Percentiles rank a stretch among this genome's conserved stretches.
phyloP scores from a whole-genome alignment of 2,113 vertebrate genomes.

The Centropristis striata region DNA sequence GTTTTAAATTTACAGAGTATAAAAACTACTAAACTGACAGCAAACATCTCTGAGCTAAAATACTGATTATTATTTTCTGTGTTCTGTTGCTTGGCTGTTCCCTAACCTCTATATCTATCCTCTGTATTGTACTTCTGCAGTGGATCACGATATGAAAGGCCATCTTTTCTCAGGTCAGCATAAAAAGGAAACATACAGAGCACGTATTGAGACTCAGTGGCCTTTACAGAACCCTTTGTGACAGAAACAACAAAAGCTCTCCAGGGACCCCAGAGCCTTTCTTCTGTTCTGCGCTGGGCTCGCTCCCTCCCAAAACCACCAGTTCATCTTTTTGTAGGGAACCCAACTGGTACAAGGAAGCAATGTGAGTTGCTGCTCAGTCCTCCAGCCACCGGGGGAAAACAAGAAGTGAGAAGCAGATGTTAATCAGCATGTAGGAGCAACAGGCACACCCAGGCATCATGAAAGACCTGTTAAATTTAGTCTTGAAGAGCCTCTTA shows the following conservation, averaged over 20 bases:
- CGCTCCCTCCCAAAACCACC: conserved; percentile 26
- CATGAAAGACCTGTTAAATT: conserved; percentile 39
- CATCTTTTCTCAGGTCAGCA: conserved; percentile 37
- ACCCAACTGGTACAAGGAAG: conserved; percentile 45
- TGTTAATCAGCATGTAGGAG: conserved; percentile 66
- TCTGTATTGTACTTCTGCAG: conserved; percentile 32
- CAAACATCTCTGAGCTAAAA: conserved; percentile 41
- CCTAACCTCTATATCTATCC: conserved; percentile 19
- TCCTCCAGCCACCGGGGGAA: conserved; percentile 59
- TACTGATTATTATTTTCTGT: conserved; percentile 23
- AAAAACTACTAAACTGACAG: conserved; percentile 42
- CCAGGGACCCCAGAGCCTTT: conserved; percentile 40
- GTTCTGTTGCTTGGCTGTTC: conserved; percentile 33
- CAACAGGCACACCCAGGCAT: conserved; percentile 50
- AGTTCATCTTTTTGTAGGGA: conserved; percentile 25
- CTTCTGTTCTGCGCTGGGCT: conserved; percentile 23
- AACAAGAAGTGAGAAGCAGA: conserved; percentile 60
- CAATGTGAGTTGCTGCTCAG: conserved; percentile 41
- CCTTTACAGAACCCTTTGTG: conserved; percentile 60
- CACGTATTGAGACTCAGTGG: conserved; percentile 56
- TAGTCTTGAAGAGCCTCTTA: conserved; percentile 52
- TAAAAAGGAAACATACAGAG: conserved; percentile 50
- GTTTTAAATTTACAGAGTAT: conserved; percentile 26
- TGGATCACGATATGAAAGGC: conserved; percentile 25
- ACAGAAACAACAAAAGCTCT: conserved; percentile 65